Percentiles rank a stretch among this genome's conserved stretches.
These are phyloP conservation scores for Brachyrhaphis roseni DNA, from an alignment of 2,797 vertebrate species.

Conservation along the genomic window DNA sequence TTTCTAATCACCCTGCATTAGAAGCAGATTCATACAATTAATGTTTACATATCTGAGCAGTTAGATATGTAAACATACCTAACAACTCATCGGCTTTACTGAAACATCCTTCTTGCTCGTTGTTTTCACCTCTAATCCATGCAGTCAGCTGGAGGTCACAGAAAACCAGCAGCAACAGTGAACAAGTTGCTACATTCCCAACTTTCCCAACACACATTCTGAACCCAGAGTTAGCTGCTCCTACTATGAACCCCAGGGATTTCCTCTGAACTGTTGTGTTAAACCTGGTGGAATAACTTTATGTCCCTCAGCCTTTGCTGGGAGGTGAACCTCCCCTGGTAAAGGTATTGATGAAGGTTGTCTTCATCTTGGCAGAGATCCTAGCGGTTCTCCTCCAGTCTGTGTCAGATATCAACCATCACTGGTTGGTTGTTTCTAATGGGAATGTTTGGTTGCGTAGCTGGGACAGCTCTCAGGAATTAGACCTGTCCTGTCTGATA, in stretches of 20 bases:
- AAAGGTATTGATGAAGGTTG: not conserved
- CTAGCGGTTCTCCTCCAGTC: not conserved
- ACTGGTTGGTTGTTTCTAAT: not conserved
- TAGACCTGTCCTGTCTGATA: not conserved
- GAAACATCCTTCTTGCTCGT: not conserved
- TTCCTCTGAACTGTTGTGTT: not conserved
- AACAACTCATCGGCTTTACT: too few relatives aligned
- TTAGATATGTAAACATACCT: too few relatives aligned
- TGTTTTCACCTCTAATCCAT: not conserved
- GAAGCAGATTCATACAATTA: too few relatives aligned
- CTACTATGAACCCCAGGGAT: not conserved
- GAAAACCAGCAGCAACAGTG: not conserved
- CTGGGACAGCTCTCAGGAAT: not conserved
- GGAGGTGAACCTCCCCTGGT: not conserved
- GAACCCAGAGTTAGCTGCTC: not conserved
- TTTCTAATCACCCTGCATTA: too few relatives aligned
- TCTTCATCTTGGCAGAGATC: not conserved
- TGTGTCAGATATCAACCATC: not conserved
- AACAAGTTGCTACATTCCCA: not conserved
- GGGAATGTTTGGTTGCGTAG: not conserved
- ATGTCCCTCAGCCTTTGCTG: not conserved
- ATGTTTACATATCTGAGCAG: too few relatives aligned
- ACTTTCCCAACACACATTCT: not conserved
- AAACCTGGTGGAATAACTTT: not conserved
- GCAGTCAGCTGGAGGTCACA: not conserved